Evolutionary conservation across 37 sponge, comb jelly and placozoan genomes (phyloP).

Genomic region (Aplysina aerophoba): DNA sequence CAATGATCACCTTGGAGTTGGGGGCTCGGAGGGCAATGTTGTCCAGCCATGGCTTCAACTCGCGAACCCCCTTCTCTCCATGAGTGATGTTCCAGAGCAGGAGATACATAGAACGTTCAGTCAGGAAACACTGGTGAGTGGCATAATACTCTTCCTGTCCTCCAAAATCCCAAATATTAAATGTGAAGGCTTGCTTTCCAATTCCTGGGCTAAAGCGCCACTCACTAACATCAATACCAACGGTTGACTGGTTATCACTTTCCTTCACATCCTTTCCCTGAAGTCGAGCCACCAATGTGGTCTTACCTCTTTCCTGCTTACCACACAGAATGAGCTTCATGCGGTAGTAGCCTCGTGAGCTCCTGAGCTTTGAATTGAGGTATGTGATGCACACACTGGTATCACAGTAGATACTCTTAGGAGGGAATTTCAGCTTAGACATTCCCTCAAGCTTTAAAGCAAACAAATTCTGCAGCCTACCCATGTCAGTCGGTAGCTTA

Average conservation of each 20-base stretch:
- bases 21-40: slow-evolving; percentile 89
- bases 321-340: slow-evolving; percentile 97
- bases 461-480: slow-evolving; percentile 61
- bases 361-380: slow-evolving; percentile 81
- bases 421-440: slow-evolving; percentile 82
- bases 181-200: slow-evolving; percentile 54
- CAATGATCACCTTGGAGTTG: slow-evolving; percentile 81
- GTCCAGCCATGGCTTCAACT: slow-evolving; percentile 89
- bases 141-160: slow-evolving; percentile 97
- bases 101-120: slow-evolving; percentile 90
- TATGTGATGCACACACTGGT: slow-evolving; percentile 72
- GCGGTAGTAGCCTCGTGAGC: slow-evolving; percentile 74
- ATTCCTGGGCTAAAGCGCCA: slow-evolving; percentile 65
- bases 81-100: slow-evolving; percentile 82
- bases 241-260: slow-evolving; percentile 86
- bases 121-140: slow-evolving; percentile 96
- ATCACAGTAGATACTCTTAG: slow-evolving; percentile 49
- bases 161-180: slow-evolving; percentile 97
- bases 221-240: slow-evolving; percentile 92
- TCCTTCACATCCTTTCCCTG: slow-evolving; percentile 63
- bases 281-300: slow-evolving; percentile 88
- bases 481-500: slow-evolving; percentile 78
- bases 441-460: slow-evolving; percentile 54
- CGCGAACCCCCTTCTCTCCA: slow-evolving; percentile 74
- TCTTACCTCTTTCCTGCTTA: slow-evolving; percentile 81